Conservation (phyloP, 1,140 invertebrate genomes). For the Pissodes strobi region DNA sequence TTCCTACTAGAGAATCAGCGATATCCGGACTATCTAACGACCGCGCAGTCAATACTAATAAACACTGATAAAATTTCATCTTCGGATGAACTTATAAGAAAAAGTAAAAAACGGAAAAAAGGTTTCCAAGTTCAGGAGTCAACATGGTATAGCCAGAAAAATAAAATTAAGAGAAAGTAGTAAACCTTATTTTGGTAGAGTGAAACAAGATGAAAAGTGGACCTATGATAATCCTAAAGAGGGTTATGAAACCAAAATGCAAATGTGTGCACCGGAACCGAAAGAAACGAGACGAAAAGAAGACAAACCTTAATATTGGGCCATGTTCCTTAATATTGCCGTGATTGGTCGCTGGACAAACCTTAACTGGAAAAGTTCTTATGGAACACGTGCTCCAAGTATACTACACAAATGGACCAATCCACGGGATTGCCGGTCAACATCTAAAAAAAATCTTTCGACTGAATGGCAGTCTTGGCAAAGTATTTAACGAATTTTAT, state of each 20-base stretch:
- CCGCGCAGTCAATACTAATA: too few relatives aligned
- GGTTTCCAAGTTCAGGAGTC: too few relatives aligned
- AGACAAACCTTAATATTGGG: neutral
- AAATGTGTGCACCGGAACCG: neutral
- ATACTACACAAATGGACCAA: neutral
- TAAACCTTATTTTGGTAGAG: too few relatives aligned
- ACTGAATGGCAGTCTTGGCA: too few relatives aligned
- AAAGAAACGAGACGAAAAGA: constrained; percentile 14
- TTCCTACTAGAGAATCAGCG: too few relatives aligned
- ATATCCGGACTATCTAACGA: too few relatives aligned
- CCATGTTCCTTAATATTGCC: constrained; percentile 7
- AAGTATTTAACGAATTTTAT: constrained; percentile 6
- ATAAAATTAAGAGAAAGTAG: too few relatives aligned
- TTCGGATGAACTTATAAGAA: too few relatives aligned
- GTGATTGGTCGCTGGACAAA: neutral
- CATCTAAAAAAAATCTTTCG: constrained; percentile 3
- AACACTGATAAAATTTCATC: too few relatives aligned
- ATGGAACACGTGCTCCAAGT: too few relatives aligned
- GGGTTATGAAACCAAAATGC: constrained; percentile 1
- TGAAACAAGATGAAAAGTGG: constrained; percentile 1
- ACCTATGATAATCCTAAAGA: constrained; percentile 12
- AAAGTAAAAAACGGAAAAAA: too few relatives aligned
- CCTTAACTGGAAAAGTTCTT: neutral
- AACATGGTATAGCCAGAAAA: too few relatives aligned
- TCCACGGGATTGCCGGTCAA: neutral